Conservation (phyloP, 2,113 vertebrate species). For the Chloroceryle aenea region DNA sequence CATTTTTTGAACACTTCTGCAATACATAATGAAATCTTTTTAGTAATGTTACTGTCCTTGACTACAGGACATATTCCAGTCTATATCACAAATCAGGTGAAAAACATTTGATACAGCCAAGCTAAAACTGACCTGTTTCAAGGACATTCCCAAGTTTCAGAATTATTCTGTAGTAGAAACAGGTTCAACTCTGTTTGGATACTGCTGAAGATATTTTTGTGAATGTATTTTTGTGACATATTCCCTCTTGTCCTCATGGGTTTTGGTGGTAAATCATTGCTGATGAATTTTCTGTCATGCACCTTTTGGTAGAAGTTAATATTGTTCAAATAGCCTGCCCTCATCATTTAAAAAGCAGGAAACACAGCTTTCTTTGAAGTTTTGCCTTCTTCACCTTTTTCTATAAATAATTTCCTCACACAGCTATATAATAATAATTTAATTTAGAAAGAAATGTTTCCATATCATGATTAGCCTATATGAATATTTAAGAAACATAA, state of each 20-base stretch:
- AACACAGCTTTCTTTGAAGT: background rate
- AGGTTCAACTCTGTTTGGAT: background rate
- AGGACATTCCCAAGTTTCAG: background rate
- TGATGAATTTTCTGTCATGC: background rate
- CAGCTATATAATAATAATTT: background rate
- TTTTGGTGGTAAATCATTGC: background rate
- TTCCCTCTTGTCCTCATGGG: background rate
- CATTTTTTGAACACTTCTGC: background rate
- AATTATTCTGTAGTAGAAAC: background rate
- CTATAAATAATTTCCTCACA: background rate
- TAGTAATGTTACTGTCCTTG: background rate
- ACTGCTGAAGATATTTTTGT: background rate
- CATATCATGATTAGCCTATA: background rate
- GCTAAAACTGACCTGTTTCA: background rate
- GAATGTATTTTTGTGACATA: background rate
- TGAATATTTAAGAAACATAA: constrained; percentile 2
- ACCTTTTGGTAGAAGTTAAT: background rate
- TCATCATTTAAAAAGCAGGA: background rate
- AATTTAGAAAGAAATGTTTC: background rate
- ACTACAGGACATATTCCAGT: background rate
- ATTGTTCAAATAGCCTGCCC: background rate
- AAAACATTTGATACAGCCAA: background rate
- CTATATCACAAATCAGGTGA: background rate
- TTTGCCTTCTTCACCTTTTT: background rate
- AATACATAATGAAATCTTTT: background rate